Percentiles rank a stretch among this genome's conserved stretches.
phyloP scores from a whole-genome alignment of 2,113 vertebrate genomes.

The Tachysurus vachellii region DNA sequence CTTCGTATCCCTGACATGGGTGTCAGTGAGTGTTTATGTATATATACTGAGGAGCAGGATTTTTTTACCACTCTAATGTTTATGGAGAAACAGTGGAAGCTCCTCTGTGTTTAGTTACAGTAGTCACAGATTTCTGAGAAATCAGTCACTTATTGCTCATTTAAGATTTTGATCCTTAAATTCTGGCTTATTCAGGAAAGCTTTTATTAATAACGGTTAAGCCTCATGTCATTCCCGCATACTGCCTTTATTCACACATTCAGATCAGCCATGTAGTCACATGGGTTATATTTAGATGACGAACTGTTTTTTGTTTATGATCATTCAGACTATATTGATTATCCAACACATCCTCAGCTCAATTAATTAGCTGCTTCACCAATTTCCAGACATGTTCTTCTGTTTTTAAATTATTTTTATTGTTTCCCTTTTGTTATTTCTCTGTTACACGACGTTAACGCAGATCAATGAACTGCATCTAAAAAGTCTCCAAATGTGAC shows the following conservation, averaged over 20 bases:
- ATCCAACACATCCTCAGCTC: neutral
- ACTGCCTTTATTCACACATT: neutral
- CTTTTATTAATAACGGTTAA: neutral
- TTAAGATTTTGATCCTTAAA: no score
- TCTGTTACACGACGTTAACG: neutral
- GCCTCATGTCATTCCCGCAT: neutral
- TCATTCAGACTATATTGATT: neutral
- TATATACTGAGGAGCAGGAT: neutral
- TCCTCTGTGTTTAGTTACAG: neutral
- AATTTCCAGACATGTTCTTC: neutral
- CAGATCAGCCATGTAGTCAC: neutral
- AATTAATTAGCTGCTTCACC: no score
- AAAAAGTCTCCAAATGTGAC: neutral
- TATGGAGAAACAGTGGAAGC: conserved; percentile 1
- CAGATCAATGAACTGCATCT: neutral
- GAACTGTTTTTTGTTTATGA: neutral
- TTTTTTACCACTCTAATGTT: neutral
- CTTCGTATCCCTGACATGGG: neutral
- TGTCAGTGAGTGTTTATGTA: neutral
- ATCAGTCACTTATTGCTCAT: neutral
- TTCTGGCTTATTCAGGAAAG: neutral
- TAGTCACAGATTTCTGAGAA: neutral
- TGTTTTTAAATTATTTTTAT: neutral
- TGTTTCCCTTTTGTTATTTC: neutral
- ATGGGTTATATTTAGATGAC: neutral